A percentile compares a stretch with the other conserved stretches of the same genome.
These are phyloP conservation scores for Caradrina clavipalpis DNA, from an alignment of 2,888 invertebrate species.

Conservation along the genomic window DNA sequence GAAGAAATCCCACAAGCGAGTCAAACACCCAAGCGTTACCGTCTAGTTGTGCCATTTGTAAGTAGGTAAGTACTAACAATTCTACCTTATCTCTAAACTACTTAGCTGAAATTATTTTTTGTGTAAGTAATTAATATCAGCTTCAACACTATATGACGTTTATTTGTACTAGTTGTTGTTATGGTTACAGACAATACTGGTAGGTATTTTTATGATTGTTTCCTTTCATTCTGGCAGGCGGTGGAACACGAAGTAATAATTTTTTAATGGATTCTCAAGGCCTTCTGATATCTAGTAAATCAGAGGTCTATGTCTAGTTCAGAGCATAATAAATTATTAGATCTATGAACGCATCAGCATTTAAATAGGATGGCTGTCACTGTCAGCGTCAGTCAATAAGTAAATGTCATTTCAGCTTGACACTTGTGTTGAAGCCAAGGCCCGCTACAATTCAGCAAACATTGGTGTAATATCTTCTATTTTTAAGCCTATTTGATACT, in stretches of 20 bases:
- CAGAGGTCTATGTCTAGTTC: not conserved
- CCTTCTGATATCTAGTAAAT: slow-evolving; percentile 7
- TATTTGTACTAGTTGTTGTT: slow-evolving; percentile 73
- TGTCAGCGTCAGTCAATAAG: not conserved
- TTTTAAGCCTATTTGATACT: not conserved
- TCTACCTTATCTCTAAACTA: slow-evolving; percentile 14
- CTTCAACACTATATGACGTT: slow-evolving; percentile 65
- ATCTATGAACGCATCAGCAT: slow-evolving; percentile 13
- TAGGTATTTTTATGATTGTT: slow-evolving; percentile 33
- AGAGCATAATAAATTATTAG: not conserved
- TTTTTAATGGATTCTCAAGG: slow-evolving; percentile 50
- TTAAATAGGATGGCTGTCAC: not conserved
- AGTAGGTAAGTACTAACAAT: slow-evolving; percentile 9
- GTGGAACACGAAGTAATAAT: slow-evolving; percentile 10
- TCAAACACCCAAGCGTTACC: slow-evolving; percentile 97
- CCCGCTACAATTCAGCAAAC: too few species aligned
- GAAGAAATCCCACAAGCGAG: slow-evolving; percentile 96
- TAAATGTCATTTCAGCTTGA: not conserved
- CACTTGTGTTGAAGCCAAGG: not conserved
- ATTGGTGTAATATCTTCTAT: not conserved
- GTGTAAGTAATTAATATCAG: slow-evolving; percentile 14
- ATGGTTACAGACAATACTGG: slow-evolving; percentile 67
- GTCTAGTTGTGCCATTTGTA: slow-evolving; percentile 84
- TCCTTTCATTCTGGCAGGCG: slow-evolving; percentile 31
- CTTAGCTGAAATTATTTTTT: slow-evolving; percentile 25